Conservation (phyloP, 2,888 invertebrate genomes). For the Melinopterus prodromus region DNA sequence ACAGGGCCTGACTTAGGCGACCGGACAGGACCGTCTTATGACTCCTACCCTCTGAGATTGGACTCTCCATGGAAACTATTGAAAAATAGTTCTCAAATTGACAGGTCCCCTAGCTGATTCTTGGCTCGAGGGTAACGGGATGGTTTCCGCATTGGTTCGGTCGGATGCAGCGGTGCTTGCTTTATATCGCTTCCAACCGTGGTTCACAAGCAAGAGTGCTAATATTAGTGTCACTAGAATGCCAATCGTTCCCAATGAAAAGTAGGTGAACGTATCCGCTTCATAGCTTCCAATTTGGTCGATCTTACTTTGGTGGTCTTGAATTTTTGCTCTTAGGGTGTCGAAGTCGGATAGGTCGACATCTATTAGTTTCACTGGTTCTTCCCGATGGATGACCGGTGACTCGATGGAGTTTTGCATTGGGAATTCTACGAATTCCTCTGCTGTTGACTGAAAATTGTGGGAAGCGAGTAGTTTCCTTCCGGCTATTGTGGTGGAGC, state of each 20-base stretch:
- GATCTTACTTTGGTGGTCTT: background rate
- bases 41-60: background rate
- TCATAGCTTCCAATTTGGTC: background rate
- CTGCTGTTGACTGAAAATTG: background rate
- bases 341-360: background rate
- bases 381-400: background rate
- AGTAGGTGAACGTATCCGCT: background rate
- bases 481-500: background rate
- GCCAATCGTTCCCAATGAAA: background rate
- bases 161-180: background rate
- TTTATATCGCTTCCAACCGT: background rate
- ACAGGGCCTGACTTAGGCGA: background rate
- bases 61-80: background rate
- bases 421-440: background rate
- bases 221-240: background rate
- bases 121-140: background rate
- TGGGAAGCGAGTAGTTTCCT: constrained; percentile 4
- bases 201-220: background rate
- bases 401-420: background rate
- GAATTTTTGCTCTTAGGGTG: background rate
- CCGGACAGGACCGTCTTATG: background rate
- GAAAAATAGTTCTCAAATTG: background rate
- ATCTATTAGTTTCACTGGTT: background rate
- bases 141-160: background rate
- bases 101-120: background rate